Conservation (phyloP, 2,888 invertebrate genomes). For the Chrysotoxum bicinctum region DNA sequence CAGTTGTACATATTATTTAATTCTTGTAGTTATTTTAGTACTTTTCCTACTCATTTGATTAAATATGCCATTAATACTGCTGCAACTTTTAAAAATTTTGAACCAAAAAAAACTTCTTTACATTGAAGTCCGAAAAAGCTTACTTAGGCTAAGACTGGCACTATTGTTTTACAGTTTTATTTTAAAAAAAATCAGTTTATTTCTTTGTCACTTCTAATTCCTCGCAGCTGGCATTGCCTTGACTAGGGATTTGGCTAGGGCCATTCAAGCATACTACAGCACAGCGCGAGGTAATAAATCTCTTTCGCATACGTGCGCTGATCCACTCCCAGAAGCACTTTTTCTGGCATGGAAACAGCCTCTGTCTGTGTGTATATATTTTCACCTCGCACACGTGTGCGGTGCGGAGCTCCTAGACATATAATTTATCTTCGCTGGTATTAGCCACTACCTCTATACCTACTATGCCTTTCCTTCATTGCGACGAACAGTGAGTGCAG, state of each 20-base stretch:
- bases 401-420: slow-evolving; percentile 62
- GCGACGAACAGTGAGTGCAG: neutral
- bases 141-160: too few relatives aligned
- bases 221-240: slow-evolving; percentile 30
- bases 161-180: neutral
- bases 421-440: slow-evolving; percentile 69
- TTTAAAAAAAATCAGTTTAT: neutral
- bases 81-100: too few relatives aligned
- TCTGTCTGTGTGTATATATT: slow-evolving; percentile 44
- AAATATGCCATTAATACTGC: too few relatives aligned
- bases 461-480: slow-evolving; percentile 22
- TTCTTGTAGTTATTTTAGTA: too few relatives aligned
- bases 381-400: slow-evolving; percentile 59
- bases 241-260: slow-evolving; percentile 37
- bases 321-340: slow-evolving; percentile 67
- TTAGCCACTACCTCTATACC: slow-evolving; percentile 42
- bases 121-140: too few relatives aligned
- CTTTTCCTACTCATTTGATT: too few relatives aligned
- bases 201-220: neutral
- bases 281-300: slow-evolving; percentile 66
- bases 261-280: slow-evolving; percentile 43
- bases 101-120: too few relatives aligned
- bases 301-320: slow-evolving; percentile 72
- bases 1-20: too few relatives aligned
- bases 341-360: slow-evolving; percentile 44